These are phyloP conservation scores for Ciconia stormi DNA, from an alignment of 2,113 vertebrate genomes.

Conservation along the genomic window DNA sequence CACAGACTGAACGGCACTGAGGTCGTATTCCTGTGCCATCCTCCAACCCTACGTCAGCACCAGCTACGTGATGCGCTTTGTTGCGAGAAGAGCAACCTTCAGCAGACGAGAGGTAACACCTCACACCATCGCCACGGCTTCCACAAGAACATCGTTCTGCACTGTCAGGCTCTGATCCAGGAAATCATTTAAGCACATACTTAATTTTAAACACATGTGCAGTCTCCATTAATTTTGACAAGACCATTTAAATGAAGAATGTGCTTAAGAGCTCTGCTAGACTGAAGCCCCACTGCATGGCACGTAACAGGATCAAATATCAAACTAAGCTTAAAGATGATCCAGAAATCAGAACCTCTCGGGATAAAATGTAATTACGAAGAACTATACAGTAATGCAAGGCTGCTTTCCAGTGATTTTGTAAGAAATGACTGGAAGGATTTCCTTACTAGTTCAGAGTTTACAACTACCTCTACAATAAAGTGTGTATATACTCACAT, in stretches of 20 bases:
- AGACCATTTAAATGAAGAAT: neutral
- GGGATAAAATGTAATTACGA: neutral
- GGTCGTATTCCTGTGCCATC: neutral
- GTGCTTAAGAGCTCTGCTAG: neutral
- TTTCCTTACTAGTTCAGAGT: neutral
- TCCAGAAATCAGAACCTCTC: neutral
- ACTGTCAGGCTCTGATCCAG: neutral
- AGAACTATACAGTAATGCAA: neutral
- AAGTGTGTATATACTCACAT: conserved; percentile 80
- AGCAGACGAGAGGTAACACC: neutral
- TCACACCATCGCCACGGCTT: accelerated
- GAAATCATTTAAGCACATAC: neutral
- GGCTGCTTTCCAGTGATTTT: neutral
- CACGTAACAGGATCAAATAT: neutral
- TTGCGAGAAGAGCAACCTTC: neutral
- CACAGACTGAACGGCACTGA: neutral
- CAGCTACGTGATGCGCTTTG: neutral
- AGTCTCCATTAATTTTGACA: neutral
- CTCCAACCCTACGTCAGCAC: neutral
- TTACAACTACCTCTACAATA: neutral
- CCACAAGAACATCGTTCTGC: neutral
- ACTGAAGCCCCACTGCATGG: neutral
- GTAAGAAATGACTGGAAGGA: neutral
- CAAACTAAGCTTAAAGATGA: neutral
- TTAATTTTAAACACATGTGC: neutral